phyloP scores from a whole-genome alignment of 1,140 invertebrate species.

The Lucilia cuprina region DNA sequence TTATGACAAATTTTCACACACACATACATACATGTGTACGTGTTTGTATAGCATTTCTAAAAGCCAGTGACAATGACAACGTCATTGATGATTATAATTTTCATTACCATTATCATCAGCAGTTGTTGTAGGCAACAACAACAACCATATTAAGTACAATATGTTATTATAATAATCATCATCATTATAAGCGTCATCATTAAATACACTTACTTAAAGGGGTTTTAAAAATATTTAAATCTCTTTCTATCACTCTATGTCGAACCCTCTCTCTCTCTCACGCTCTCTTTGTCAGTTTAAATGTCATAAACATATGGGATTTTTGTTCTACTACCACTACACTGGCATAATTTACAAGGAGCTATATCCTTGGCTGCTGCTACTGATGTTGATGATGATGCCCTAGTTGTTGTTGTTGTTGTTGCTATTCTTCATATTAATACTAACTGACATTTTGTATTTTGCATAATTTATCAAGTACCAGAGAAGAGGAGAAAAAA shows the following conservation, averaged over 20 bases:
- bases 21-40: too few relatives aligned
- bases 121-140: background rate
- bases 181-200: constrained; percentile 4
- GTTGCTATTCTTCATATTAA: background rate
- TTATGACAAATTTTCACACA: background rate
- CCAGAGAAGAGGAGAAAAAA: too few relatives aligned
- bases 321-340: background rate
- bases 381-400: background rate
- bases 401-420: background rate
- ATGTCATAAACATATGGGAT: background rate
- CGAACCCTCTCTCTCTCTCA: background rate
- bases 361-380: background rate
- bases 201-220: constrained; percentile 1
- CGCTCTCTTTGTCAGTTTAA: background rate
- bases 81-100: constrained; percentile 9
- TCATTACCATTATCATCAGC: background rate
- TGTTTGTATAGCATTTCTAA: background rate
- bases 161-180: background rate
- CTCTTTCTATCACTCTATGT: background rate
- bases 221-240: background rate
- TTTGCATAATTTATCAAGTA: constrained; percentile 3
- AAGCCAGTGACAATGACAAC: background rate
- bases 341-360: background rate
- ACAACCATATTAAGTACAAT: background rate
- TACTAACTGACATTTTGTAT: background rate